Evolutionary conservation across 2,797 vertebrate genomes (phyloP).

Genomic region (Pygocentrus nattereri): DNA sequence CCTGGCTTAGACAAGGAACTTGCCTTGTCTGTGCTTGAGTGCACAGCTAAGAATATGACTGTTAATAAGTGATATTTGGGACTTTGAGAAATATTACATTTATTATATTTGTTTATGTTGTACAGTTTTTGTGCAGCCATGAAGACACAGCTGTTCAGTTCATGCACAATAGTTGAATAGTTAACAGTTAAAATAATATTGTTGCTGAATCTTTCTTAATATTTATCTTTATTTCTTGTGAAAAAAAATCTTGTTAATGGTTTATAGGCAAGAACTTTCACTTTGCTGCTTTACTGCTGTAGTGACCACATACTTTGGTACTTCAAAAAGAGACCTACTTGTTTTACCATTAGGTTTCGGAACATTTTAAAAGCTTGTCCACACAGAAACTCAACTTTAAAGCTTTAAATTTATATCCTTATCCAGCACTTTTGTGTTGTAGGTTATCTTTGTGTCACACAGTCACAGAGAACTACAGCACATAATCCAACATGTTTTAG

Average conservation of each 20-base stretch:
- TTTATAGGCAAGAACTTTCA: background rate
- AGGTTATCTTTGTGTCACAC: constrained; percentile 21
- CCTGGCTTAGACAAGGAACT: constrained; percentile 33
- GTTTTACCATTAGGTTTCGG: constrained; percentile 11
- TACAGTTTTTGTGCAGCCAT: background rate
- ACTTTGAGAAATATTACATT: background rate
- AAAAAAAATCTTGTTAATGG: constrained; percentile 2
- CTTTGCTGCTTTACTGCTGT: background rate
- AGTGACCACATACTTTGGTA: background rate
- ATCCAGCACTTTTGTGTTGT: constrained; percentile 4
- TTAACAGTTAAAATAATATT: background rate
- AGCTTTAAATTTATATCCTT: background rate
- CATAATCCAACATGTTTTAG: constrained; percentile 59
- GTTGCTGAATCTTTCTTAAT: background rate
- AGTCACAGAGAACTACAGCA: background rate
- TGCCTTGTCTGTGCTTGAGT: constrained; percentile 28
- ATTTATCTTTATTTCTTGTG: background rate
- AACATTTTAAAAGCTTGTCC: constrained; percentile 27
- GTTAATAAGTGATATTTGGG: background rate
- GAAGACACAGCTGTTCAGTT: background rate
- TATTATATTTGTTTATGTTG: background rate
- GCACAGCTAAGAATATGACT: background rate
- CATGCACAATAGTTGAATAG: background rate
- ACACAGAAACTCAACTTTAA: background rate
- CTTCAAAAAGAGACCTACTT: background rate